Conservation (phyloP, 2,888 invertebrate species). For the Chesias legatella region DNA sequence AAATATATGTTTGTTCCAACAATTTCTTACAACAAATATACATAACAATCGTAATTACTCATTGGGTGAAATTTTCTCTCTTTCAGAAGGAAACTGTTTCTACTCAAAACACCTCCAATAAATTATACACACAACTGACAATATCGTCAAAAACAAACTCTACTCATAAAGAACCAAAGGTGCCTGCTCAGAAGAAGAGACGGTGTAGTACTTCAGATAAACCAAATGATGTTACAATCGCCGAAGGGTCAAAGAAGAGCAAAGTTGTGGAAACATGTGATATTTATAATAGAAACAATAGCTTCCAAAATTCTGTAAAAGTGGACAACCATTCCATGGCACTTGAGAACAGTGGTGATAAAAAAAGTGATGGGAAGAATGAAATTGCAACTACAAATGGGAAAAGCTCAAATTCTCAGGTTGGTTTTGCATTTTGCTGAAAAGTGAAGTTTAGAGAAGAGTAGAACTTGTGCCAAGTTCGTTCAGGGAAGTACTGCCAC, state of each 20-base stretch:
- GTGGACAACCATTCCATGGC: conserved; percentile 47
- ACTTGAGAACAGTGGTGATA: conserved; percentile 62
- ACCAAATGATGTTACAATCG: conserved; percentile 59
- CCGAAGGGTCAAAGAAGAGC: conserved; percentile 59
- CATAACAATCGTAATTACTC: no score
- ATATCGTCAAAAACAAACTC: conserved; percentile 64
- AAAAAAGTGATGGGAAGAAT: conserved; percentile 54
- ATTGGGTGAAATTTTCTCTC: no score
- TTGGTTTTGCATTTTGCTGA: conserved; percentile 26
- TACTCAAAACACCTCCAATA: conserved; percentile 64
- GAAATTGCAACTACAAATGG: conserved; percentile 62
- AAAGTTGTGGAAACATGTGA: conserved; percentile 64
- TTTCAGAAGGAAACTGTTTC: conserved; percentile 69
- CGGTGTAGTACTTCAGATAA: conserved; percentile 74
- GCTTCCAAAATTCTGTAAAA: conserved; percentile 47
- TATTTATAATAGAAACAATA: conserved; percentile 58
- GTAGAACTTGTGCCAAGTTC: no score
- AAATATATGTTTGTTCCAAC: no score
- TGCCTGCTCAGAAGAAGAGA: conserved; percentile 67
- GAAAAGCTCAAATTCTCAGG: conserved; percentile 55
- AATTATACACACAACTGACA: conserved; percentile 70
- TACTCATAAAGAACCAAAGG: conserved; percentile 60
- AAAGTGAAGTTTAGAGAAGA: no score
- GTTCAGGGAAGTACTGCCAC: no score
- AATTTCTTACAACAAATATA: no score